Conservation (phyloP, 2,888 invertebrate genomes). For the Ellobium chinense region DNA sequence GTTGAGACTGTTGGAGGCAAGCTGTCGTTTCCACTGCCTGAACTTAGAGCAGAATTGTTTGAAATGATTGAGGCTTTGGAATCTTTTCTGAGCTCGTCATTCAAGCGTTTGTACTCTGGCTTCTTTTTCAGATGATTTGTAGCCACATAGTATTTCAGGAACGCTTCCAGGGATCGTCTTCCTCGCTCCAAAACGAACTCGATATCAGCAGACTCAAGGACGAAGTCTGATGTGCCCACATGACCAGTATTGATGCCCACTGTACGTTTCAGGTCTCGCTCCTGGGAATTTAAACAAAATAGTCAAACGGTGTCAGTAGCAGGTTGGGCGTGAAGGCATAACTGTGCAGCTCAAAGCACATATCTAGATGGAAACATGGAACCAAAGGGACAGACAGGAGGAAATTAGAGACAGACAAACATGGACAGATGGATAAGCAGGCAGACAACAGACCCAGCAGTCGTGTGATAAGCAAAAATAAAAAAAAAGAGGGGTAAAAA, state of each 20-base stretch:
- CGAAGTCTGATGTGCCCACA: slow-evolving; percentile 75
- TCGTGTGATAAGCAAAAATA: too few relatives aligned
- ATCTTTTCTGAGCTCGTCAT: slow-evolving; percentile 16
- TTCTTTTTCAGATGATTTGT: slow-evolving; percentile 50
- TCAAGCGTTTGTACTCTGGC: slow-evolving; percentile 21
- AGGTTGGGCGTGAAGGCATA: too few relatives aligned
- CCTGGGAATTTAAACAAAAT: slow-evolving; percentile 58
- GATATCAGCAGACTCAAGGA: slow-evolving; percentile 71
- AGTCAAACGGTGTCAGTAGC: too few relatives aligned
- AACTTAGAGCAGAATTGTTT: slow-evolving; percentile 6
- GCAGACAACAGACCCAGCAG: too few relatives aligned
- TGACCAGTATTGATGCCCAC: slow-evolving; percentile 78
- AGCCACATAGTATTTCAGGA: slow-evolving; percentile 65
- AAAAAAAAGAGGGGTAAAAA: background rate
- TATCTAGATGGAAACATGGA: too few relatives aligned
- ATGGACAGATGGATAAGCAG: too few relatives aligned
- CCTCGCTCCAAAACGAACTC: slow-evolving; percentile 75
- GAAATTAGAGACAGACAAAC: too few relatives aligned
- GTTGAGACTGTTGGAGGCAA: background rate
- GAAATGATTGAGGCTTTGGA: slow-evolving; percentile 34
- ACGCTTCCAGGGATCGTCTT: slow-evolving; percentile 66
- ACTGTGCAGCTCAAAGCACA: too few relatives aligned
- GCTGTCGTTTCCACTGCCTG: background rate
- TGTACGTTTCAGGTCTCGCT: slow-evolving; percentile 71
- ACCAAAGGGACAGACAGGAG: too few relatives aligned